Percentiles rank a stretch among this genome's conserved stretches.
Evolutionary conservation across 2,797 vertebrate species (phyloP).

Genomic region (Typhlichthys eigenmanni): DNA sequence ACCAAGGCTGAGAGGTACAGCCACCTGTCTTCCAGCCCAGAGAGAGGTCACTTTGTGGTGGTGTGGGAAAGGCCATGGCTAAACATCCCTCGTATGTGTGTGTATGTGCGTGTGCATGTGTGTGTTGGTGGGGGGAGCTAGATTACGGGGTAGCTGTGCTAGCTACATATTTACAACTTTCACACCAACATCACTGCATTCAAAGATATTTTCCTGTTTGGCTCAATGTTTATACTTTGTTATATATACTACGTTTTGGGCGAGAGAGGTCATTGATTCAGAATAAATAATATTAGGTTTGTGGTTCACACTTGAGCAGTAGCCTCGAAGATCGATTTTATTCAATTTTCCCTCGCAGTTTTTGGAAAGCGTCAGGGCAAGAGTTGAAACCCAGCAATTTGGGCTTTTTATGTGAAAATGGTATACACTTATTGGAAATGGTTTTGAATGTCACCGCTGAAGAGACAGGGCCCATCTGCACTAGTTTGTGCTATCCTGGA

Average conservation of each 20-base stretch:
- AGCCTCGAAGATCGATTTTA: constrained; percentile 24
- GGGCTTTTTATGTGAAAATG: constrained; percentile 25
- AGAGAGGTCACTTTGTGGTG: constrained; percentile 61
- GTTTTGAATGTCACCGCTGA: constrained; percentile 7
- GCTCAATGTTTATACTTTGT: too few species aligned
- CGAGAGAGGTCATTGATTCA: too few species aligned
- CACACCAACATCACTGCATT: background rate
- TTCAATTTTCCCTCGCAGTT: constrained; percentile 9
- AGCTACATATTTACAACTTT: constrained; percentile 42
- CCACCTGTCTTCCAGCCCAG: constrained; percentile 64
- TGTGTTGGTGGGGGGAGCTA: constrained; percentile 9
- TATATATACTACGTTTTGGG: too few species aligned
- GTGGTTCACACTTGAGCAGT: background rate
- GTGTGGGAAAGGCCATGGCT: constrained; percentile 67
- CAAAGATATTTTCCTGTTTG: too few species aligned
- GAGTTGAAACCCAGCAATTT: constrained; percentile 16
- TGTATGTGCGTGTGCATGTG: too few species aligned
- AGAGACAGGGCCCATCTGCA: constrained; percentile 14
- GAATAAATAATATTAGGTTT: too few species aligned
- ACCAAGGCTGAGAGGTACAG: constrained; percentile 33
- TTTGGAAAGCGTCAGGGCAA: constrained; percentile 14
- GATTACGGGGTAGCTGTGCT: constrained; percentile 25
- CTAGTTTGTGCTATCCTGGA: constrained; percentile 16
- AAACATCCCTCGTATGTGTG: too few species aligned
- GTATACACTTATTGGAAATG: constrained; percentile 15